Conservation (phyloP, 1,140 invertebrate species). For the Pentalonia nigronervosa region DNA sequence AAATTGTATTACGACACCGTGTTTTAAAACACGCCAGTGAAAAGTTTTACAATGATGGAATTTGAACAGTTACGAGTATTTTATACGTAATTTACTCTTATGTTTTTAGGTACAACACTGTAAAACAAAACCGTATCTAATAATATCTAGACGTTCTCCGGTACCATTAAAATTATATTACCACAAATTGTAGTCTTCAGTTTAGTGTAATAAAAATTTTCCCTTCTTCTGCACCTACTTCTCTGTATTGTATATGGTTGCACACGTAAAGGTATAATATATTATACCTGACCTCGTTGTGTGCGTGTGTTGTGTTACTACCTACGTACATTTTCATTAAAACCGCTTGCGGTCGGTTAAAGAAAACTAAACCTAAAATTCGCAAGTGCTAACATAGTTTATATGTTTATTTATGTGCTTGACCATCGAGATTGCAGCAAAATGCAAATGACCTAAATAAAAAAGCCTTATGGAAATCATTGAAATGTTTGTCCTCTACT, state of each 20-base stretch:
- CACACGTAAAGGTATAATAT: neutral
- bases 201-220: neutral
- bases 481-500: neutral
- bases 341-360: neutral
- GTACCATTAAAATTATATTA: neutral
- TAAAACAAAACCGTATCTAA: neutral
- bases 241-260: neutral
- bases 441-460: neutral
- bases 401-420: constrained; percentile 27
- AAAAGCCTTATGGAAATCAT: neutral
- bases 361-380: neutral
- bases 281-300: neutral
- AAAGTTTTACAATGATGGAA: neutral
- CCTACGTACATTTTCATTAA: constrained; percentile 20
- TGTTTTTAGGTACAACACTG: neutral
- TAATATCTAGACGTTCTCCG: neutral
- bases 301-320: neutral
- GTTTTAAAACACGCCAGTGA: neutral
- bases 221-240: neutral
- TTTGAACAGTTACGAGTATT: neutral
- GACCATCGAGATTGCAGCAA: neutral
- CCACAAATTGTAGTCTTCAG: neutral
- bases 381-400: constrained; percentile 20
- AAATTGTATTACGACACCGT: neutral
- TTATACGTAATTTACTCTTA: neutral